phyloP scores from a whole-genome alignment of 2,888 invertebrate genomes.

The Villa cingulata region DNA sequence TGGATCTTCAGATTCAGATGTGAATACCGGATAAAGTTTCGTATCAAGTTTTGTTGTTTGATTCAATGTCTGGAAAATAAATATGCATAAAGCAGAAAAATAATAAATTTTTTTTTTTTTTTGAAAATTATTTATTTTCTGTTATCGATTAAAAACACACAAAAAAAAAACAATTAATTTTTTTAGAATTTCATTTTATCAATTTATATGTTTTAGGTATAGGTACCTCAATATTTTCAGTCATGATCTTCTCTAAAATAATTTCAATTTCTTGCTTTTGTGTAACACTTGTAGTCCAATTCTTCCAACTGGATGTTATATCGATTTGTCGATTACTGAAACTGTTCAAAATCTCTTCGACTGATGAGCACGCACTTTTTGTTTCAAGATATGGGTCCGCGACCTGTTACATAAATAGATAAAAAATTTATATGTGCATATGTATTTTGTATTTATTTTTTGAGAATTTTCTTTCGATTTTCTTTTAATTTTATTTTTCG shows the following conservation, averaged over 20 bases:
- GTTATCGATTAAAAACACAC: no score
- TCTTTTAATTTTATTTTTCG: no score
- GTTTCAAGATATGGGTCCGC: constrained; percentile 56
- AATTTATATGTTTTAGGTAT: no score
- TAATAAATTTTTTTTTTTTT: neutral
- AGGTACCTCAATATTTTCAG: constrained; percentile 52
- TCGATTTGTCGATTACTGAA: constrained; percentile 49
- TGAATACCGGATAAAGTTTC: constrained; percentile 62
- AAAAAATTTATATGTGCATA: constrained; percentile 10
- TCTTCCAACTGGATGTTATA: constrained; percentile 55
- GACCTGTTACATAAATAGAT: constrained; percentile 38
- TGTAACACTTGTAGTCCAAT: constrained; percentile 52
- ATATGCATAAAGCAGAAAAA: neutral
- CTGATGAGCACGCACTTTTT: constrained; percentile 49
- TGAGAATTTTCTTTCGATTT: no score
- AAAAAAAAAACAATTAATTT: no score
- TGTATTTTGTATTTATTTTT: no score
- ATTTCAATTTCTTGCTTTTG: constrained; percentile 41
- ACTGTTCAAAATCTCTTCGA: constrained; percentile 53
- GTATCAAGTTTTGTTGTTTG: constrained; percentile 55
- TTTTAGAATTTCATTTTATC: no score
- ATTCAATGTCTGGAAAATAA: constrained; percentile 21
- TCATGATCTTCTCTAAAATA: constrained; percentile 42
- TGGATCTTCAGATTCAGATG: constrained; percentile 45
- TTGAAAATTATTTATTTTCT: no score